Percentiles rank a stretch among this genome's conserved stretches.
phyloP scores from a whole-genome alignment of 2,113 vertebrate species.

The Azemiops feae region DNA sequence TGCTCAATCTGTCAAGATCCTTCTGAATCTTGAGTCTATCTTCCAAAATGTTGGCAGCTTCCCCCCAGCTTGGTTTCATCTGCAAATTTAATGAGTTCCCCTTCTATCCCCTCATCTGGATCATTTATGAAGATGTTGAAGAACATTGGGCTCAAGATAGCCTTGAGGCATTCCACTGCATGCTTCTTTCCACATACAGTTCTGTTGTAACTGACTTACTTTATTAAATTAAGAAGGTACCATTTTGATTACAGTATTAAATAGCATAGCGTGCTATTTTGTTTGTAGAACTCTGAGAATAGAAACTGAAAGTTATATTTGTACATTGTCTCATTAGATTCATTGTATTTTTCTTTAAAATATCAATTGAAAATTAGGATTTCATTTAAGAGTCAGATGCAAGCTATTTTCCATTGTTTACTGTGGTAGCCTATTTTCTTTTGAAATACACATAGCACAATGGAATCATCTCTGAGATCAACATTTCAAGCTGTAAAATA shows the following conservation, averaged over 20 bases:
- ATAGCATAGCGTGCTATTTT: conserved; percentile 25
- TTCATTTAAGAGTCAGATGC: conserved; percentile 66
- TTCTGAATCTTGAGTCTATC: too few species aligned
- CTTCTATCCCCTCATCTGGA: too few species aligned
- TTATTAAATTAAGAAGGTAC: background rate
- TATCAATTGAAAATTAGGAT: conserved; percentile 56
- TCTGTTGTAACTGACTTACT: background rate
- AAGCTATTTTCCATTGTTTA: conserved; percentile 60
- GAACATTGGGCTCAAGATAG: too few species aligned
- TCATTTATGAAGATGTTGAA: too few species aligned
- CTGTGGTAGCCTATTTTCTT: conserved; percentile 72
- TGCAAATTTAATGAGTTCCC: too few species aligned
- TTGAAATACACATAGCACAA: conserved; percentile 70
- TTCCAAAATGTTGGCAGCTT: too few species aligned
- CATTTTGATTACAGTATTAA: background rate
- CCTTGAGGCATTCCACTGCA: too few species aligned
- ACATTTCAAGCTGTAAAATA: conserved; percentile 66
- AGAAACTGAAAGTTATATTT: background rate
- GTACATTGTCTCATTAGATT: background rate
- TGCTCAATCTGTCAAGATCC: too few species aligned
- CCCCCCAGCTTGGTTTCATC: too few species aligned
- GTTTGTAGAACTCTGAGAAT: background rate
- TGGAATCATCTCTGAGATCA: conserved; percentile 67
- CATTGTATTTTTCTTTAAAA: conserved; percentile 51
- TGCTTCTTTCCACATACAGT: too few species aligned